A percentile compares a stretch with the other conserved stretches of the same genome.
phyloP scores from a whole-genome alignment of 2,888 invertebrate species.

The Cynaeus angustus region DNA sequence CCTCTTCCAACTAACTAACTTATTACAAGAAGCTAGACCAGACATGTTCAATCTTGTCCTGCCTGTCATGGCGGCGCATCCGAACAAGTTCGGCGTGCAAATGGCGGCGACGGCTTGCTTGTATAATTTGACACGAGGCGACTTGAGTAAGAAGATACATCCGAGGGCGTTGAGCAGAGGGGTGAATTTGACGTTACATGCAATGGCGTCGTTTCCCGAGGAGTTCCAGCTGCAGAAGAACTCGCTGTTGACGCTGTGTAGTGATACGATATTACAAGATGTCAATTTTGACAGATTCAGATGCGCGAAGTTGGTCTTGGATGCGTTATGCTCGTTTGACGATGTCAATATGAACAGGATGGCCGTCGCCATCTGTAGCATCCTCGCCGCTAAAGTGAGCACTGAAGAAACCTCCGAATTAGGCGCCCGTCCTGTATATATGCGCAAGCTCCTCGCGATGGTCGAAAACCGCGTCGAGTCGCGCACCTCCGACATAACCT shows the following conservation, averaged over 20 bases:
- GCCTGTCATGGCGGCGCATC: constrained; percentile 72
- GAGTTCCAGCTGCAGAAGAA: constrained; percentile 84
- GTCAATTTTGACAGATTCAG: constrained; percentile 76
- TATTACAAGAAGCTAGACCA: constrained; percentile 73
- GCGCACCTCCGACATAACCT: constrained; percentile 76
- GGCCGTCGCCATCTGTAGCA: constrained; percentile 87
- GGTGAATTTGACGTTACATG: constrained; percentile 78
- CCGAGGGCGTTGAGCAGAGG: constrained; percentile 77
- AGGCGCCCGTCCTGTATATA: constrained; percentile 79
- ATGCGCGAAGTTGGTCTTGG: constrained; percentile 81
- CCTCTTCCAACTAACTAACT: constrained; percentile 73
- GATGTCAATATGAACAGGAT: constrained; percentile 83
- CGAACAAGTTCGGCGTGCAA: constrained; percentile 78
- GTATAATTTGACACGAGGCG: constrained; percentile 81
- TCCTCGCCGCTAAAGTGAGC: constrained; percentile 73
- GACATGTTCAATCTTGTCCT: constrained; percentile 78
- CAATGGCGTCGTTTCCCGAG: constrained; percentile 80
- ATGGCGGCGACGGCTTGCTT: constrained; percentile 85
- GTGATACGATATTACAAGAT: constrained; percentile 84
- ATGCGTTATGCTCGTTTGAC: constrained; percentile 80
- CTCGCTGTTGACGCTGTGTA: constrained; percentile 82
- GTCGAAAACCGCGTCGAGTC: constrained; percentile 72
- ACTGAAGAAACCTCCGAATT: constrained; percentile 80
- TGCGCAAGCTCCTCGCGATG: constrained; percentile 79
- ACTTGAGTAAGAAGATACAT: constrained; percentile 78